Conservation (phyloP, 92 coral and sea anemone genomes). For the Phenganax stokvisi region DNA sequence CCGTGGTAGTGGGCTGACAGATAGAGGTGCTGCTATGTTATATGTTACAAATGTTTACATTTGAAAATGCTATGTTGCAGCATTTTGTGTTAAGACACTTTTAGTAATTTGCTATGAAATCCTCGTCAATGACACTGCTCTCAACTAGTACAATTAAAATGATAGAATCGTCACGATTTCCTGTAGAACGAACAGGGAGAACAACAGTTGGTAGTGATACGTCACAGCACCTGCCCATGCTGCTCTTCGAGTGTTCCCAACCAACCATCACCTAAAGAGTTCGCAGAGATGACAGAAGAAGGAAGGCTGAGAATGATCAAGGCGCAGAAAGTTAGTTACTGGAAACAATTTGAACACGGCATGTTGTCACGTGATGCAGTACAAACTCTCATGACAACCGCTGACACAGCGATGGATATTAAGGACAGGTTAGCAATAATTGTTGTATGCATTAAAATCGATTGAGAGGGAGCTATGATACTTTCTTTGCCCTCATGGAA, state of each 20-base stretch:
- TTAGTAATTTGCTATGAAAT: no score
- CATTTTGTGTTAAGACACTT: no score
- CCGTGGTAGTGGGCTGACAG: no score
- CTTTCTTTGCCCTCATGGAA: no score
- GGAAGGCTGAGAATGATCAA: constrained; percentile 93
- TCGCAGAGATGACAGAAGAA: constrained; percentile 92
- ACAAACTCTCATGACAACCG: constrained; percentile 74
- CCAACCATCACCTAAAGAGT: constrained; percentile 94
- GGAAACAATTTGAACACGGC: constrained; percentile 99
- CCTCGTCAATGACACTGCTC: no score
- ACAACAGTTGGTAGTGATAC: constrained; percentile 55
- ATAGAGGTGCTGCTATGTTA: no score
- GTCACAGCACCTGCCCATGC: constrained; percentile 93
- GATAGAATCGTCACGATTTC: background rate
- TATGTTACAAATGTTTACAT: no score
- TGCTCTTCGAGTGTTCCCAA: constrained; percentile 90
- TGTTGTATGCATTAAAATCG: background rate
- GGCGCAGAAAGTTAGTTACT: constrained; percentile 94
- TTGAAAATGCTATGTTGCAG: no score
- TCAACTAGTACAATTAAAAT: no score
- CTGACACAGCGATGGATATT: constrained; percentile 78
- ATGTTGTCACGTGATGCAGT: constrained; percentile 99
- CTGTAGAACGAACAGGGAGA: constrained; percentile 53
- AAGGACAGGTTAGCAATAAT: constrained; percentile 54
- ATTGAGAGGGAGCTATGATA: no score